Evolutionary conservation across 2,797 vertebrate genomes (phyloP), one percentile per base, ranked within the genome.

Genomic region (Thaleichthys pacificus): DNA sequence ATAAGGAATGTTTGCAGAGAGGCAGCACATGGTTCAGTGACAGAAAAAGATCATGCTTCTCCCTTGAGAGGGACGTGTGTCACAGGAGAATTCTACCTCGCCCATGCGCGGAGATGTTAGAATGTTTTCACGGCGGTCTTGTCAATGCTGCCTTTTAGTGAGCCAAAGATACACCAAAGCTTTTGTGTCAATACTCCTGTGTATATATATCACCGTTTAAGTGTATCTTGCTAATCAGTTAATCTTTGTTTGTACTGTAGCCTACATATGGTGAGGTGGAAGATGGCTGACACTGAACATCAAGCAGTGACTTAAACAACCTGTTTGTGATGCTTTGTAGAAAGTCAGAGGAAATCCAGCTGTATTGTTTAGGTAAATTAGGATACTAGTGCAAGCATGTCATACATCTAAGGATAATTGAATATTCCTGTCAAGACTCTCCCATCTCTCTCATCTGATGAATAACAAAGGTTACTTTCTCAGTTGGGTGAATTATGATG

Each of bases 401-500:
- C 35, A 63, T 32, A 15, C 17, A 9, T 47, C 42, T 32, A 3
- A 63, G 30, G 58, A 69, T 57, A 69, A 47, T 47, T 80, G 80
- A 58, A 68, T 75, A 80, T 84, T 84, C 72, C n/a, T 26, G 69
- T 74, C 61, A 68, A 65, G 70, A 66, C 47, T 21, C 22, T 74
- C 47, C 56, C 28, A 69, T 77, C 65, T 65, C 47, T 63, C 65
- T 57, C 71, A 72, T 67, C 75, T 2, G 12, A 74, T 78, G 78
- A 61, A 30, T 32, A 28, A 47, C 42, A 47, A 47, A 32, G 61
- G 61, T 32, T 24, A 56, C 69, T 72, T 63, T 62, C n/a, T 58
- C 14, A 28, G 58, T 28, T 66, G 21, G 57, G 61, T 4, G 26
- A 76, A 74, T 79, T 76, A 70, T 62, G 68, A 71, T 69, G 68